These are phyloP conservation scores for Intellagama lesueurii DNA, from an alignment of 2,797 vertebrate genomes.

Conservation along the genomic window DNA sequence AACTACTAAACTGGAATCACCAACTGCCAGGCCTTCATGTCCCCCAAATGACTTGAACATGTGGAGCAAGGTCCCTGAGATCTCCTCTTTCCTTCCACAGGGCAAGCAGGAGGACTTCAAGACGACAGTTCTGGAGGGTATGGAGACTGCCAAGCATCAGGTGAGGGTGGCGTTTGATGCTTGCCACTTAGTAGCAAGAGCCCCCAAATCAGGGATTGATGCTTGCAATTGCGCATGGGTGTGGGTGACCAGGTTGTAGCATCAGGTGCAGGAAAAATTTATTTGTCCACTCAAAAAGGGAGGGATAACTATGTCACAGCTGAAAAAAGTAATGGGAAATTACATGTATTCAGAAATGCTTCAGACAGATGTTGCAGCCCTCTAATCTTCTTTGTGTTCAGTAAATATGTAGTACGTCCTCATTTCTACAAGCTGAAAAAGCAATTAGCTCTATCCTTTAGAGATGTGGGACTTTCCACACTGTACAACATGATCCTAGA, in stretches of 20 bases:
- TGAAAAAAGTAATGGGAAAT: slow-evolving; percentile 40
- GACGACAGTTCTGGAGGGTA: slow-evolving; percentile 87
- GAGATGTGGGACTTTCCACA: slow-evolving; percentile 52
- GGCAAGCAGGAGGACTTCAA: slow-evolving; percentile 87
- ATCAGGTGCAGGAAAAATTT: slow-evolving; percentile 58
- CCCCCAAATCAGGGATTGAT: slow-evolving; percentile 79
- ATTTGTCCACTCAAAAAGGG: slow-evolving; percentile 46
- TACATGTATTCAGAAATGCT: slow-evolving; percentile 64
- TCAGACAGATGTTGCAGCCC: slow-evolving; percentile 80
- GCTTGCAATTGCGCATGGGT: slow-evolving; percentile 79
- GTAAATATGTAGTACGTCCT: slow-evolving; percentile 52
- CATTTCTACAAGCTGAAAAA: slow-evolving; percentile 36
- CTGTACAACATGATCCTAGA: slow-evolving; percentile 21
- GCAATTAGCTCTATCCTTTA: slow-evolving; percentile 46
- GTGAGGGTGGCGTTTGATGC: slow-evolving; percentile 85
- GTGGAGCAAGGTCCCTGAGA: slow-evolving; percentile 87
- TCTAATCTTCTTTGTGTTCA: slow-evolving; percentile 73
- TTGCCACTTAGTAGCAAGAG: slow-evolving; percentile 82
- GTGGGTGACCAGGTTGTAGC: slow-evolving; percentile 63
- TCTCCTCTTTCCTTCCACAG: slow-evolving; percentile 88
- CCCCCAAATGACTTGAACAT: slow-evolving; percentile 78
- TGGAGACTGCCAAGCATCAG: slow-evolving; percentile 88
- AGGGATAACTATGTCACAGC: slow-evolving; percentile 37
- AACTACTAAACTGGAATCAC: slow-evolving; percentile 73
- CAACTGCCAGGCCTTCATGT: slow-evolving; percentile 80